Conservation (phyloP, 2,113 vertebrate genomes). For the Pachypanchax playfairii region DNA sequence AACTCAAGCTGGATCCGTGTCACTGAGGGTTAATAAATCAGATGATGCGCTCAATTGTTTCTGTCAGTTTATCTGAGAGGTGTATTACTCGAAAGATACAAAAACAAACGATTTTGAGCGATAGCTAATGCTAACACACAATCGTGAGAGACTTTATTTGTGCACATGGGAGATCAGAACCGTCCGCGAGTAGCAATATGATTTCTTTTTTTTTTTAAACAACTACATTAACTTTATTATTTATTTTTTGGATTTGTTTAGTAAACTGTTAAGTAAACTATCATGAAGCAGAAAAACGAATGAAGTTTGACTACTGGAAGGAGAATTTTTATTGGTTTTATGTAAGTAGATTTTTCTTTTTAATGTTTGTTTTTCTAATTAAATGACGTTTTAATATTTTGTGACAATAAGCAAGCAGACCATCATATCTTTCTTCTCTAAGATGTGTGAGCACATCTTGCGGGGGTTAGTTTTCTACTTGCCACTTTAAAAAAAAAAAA, state of each 20-base stretch:
- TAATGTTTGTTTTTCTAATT: conserved; percentile 22
- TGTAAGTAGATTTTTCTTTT: conserved; percentile 38
- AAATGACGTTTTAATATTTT: conserved; percentile 56
- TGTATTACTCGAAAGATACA: conserved; percentile 44
- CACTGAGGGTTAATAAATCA: conserved; percentile 60
- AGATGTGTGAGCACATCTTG: conserved; percentile 27
- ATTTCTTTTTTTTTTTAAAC: conserved; percentile 45
- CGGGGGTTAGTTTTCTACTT: conserved; percentile 24
- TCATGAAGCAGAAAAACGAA: conserved; percentile 69
- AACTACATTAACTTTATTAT: conserved; percentile 60
- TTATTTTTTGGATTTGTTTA: conserved; percentile 66
- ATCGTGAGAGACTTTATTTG: conserved; percentile 66
- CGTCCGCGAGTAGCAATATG: conserved; percentile 72
- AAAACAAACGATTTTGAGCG: conserved; percentile 16
- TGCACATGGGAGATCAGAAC: conserved; percentile 69
- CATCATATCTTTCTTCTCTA: conserved; percentile 32
- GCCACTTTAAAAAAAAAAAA: background rate
- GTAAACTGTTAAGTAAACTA: conserved; percentile 64
- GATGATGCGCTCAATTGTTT: conserved; percentile 70
- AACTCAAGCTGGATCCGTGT: conserved; percentile 52
- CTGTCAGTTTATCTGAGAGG: conserved; percentile 55
- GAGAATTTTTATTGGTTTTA: conserved; percentile 34
- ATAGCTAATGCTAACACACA: conserved; percentile 63
- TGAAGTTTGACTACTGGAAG: conserved; percentile 74
- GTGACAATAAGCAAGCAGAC: conserved; percentile 38